These are phyloP conservation scores for Campylorhamphus procurvoides DNA, from an alignment of 2,113 vertebrate species.

Conservation along the genomic window DNA sequence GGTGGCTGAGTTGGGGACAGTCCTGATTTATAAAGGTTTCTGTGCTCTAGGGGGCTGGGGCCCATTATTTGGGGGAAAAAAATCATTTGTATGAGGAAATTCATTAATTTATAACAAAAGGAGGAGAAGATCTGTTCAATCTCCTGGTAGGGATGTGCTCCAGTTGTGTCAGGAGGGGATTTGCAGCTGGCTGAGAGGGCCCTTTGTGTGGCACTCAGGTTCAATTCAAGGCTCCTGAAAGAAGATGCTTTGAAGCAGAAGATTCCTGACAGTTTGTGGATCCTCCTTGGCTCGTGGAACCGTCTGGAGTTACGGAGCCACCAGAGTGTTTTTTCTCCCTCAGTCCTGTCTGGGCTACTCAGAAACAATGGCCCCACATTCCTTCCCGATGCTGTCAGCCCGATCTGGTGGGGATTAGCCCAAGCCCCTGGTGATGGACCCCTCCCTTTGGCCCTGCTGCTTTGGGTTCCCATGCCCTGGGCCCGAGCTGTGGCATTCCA, in stretches of 20 bases:
- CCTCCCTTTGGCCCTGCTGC: not conserved
- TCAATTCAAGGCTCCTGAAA: not conserved
- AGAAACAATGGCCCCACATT: conserved; percentile 15
- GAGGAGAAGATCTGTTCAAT: not conserved
- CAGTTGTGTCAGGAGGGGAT: not conserved
- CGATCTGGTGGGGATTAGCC: not conserved
- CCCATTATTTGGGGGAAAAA: not conserved
- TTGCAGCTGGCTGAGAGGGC: not conserved
- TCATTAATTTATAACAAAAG: not conserved
- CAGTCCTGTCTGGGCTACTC: not conserved
- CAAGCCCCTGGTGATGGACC: not conserved
- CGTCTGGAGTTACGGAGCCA: not conserved
- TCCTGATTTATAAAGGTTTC: not conserved
- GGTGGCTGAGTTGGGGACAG: not conserved
- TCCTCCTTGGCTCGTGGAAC: not conserved
- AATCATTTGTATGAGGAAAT: not conserved
- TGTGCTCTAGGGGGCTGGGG: not conserved
- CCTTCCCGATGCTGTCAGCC: not conserved
- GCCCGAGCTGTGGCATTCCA: accelerated
- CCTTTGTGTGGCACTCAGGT: not conserved
- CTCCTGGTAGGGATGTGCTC: not conserved
- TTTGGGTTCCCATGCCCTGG: not conserved
- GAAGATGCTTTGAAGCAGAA: not conserved
- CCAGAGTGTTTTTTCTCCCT: not conserved
- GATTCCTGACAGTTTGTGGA: conserved; percentile 8